Base-by-base conservation (phyloP, 1,140 invertebrate genomes). In the Zaprionus gabonicus region DNA sequence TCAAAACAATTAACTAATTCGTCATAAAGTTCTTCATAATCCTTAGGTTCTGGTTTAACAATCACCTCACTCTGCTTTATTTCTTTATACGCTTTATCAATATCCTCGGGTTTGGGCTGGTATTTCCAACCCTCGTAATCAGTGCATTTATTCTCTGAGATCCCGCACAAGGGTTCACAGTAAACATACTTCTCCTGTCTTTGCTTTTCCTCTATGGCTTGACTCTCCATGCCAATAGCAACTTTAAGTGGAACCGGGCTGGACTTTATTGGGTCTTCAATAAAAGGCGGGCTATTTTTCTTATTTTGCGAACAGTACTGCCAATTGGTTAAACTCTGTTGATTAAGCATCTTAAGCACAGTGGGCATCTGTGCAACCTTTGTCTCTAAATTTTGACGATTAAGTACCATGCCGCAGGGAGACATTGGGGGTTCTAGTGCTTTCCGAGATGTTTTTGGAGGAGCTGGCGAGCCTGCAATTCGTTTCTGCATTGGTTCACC, bases 1-100 rank as follows among this genome's bases (percentile, higher is more conserved):
- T 71, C 63, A 27, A 88, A 88, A 34, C 84, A 90, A 9, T 15
- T 23, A 0, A 69, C 10, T 5, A 88, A 46, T 1, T 80, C 44
- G 7, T 60, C 27, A 57, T 81, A 88, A 1, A 88, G 63, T 56
- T 88, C 85, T 0, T 88, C 84, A 38, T 88, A 88, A 58, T 90
- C 76, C 20, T 25, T 55, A 4, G 84, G 84, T 53, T 87, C 84
- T 5, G 63, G 49, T 3, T 64, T 20, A 7, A 4, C 25, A 3
- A 5, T 0, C 23, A 60, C 12, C 15, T 28, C 51, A 12, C 27
- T 28, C 41, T 56, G 5, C 1, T 49, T 55, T 34, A 44, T n/a
- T 34, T 41, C 56, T 3, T 9, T 23, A 3, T 64, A 75, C 3
- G 36, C 67, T 34, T 74, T 9, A 0, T 76, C 46, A 25, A 36